Conservation (phyloP, 2,113 vertebrate genomes). For the Crotalus tigris region DNA sequence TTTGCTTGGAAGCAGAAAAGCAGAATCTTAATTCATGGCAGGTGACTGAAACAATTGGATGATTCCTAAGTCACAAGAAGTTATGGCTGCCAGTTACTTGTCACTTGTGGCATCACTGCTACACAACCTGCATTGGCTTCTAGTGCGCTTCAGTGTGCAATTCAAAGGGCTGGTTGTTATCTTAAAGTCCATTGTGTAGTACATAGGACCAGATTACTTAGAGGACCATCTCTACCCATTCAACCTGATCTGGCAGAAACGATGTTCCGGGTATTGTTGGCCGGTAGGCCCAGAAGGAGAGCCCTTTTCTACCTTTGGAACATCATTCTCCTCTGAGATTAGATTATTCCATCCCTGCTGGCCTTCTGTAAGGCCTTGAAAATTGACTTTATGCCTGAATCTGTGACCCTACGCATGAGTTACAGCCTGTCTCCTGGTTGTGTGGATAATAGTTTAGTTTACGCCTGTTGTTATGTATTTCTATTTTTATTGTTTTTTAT, state of each 20-base stretch:
- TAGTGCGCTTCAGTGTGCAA: not conserved
- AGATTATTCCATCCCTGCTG: not conserved
- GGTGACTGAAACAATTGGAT: not conserved
- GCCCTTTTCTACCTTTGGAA: not conserved
- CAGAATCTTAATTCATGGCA: not conserved
- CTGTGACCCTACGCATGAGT: not conserved
- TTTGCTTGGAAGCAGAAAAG: not conserved
- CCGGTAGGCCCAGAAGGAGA: not conserved
- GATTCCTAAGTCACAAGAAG: not conserved
- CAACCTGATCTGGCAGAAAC: not conserved
- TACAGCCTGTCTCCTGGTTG: not conserved
- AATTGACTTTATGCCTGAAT: not conserved
- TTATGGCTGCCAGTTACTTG: not conserved
- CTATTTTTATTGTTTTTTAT: not conserved
- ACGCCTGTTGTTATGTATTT: not conserved
- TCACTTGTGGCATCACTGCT: not conserved
- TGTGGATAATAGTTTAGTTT: not conserved
- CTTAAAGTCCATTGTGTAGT: not conserved
- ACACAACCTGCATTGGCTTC: not conserved
- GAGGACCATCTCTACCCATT: not conserved
- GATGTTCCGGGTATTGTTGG: not conserved
- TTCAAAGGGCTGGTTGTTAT: not conserved
- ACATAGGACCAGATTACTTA: not conserved
- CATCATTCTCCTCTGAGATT: not conserved
- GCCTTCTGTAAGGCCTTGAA: not conserved